Evolutionary conservation across 2,888 invertebrate genomes (phyloP).

Genomic region (Rhamphomyia laevipes): DNA sequence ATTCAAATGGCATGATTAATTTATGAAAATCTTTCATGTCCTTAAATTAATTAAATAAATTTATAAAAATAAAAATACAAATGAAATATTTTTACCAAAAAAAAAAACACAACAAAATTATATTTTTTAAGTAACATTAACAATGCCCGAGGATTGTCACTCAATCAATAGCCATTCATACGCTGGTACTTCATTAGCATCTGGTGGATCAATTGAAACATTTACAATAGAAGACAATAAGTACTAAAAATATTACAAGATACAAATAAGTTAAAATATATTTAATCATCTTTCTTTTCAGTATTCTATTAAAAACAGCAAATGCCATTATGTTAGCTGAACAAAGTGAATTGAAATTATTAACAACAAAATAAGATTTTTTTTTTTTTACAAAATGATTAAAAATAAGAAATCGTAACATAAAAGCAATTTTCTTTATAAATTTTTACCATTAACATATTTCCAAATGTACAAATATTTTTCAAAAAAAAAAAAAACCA

Average conservation of each 20-base stretch:
- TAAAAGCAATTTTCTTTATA: too few relatives aligned
- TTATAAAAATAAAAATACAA: too few relatives aligned
- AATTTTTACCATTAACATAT: too few relatives aligned
- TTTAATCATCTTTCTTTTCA: slow-evolving; percentile 12
- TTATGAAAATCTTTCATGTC: too few relatives aligned
- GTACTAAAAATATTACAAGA: slow-evolving; percentile 17
- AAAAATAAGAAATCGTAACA: too few relatives aligned
- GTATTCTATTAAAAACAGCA: slow-evolving; percentile 34
- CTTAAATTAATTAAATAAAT: too few relatives aligned
- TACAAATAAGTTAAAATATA: not conserved
- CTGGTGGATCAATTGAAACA: slow-evolving; percentile 35
- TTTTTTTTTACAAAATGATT: too few relatives aligned
- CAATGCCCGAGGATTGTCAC: slow-evolving; percentile 36
- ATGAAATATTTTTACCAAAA: slow-evolving; percentile 6
- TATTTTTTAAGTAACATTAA: slow-evolving; percentile 31
- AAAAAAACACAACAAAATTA: slow-evolving; percentile 13
- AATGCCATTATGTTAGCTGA: slow-evolving; percentile 32
- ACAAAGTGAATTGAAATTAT: slow-evolving; percentile 25
- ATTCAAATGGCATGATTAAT: too few relatives aligned
- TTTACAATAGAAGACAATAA: slow-evolving; percentile 37
- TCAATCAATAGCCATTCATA: slow-evolving; percentile 36
- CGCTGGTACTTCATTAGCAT: slow-evolving; percentile 38
- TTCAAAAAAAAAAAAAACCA: too few relatives aligned
- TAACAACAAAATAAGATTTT: too few relatives aligned
- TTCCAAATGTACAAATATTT: too few relatives aligned